Evolutionary conservation across 2,888 invertebrate genomes (phyloP).

Genomic region (Torymus tubicola): DNA sequence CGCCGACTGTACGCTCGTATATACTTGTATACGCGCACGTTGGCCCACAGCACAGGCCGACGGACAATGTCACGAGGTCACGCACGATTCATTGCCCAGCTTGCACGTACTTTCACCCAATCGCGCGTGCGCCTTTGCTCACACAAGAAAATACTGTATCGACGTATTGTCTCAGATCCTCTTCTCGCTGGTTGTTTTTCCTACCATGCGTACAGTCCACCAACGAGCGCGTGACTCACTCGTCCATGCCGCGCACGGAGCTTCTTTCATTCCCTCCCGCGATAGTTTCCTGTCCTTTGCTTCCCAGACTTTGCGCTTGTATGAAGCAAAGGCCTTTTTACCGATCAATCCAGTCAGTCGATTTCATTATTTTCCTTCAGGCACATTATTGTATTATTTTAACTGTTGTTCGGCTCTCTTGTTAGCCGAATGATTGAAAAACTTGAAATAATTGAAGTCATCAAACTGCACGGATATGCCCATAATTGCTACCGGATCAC

Average conservation of each 20-base stretch:
- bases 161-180: neutral
- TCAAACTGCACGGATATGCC: no score
- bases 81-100: slow-evolving; percentile 64
- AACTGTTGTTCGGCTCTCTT: no score
- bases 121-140: slow-evolving; percentile 38
- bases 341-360: no score
- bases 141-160: slow-evolving; percentile 36
- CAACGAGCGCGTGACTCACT: slow-evolving; percentile 10
- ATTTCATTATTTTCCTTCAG: no score
- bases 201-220: neutral
- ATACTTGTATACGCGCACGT: slow-evolving; percentile 5
- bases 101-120: slow-evolving; percentile 66
- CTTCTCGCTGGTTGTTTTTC: slow-evolving; percentile 6
- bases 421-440: no score
- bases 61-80: slow-evolving; percentile 58
- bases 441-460: no score
- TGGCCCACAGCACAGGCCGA: neutral
- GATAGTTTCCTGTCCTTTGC: slow-evolving; percentile 15
- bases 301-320: no score
- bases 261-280: neutral
- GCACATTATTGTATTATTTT: no score
- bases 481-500: no score
- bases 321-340: no score
- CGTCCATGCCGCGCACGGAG: neutral
- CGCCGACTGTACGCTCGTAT: slow-evolving; percentile 14